Base-by-base conservation (phyloP, 2,888 invertebrate genomes). In the Pseudococcus viburni region DNA sequence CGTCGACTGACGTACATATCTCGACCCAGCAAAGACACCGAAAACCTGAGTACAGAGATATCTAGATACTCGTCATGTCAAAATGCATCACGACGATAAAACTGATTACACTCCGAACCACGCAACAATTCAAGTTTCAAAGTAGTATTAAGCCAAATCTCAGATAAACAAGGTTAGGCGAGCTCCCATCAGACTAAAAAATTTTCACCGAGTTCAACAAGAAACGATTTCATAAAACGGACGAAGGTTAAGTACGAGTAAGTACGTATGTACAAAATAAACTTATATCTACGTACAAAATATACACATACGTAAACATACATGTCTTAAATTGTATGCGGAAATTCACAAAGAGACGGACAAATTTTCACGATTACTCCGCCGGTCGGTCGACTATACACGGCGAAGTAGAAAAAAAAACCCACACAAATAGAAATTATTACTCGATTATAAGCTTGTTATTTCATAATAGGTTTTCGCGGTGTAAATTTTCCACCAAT, bases 291-390 rank as follows among this genome's bases (percentile, higher is more conserved):
- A 15, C 48, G 15, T 15, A 11, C 48, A 51, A 51, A 51, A 15
- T 51, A 51, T 12, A 51, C 48, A 51, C 48, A 4, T 51, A 51
- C 12, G 48, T 51, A 51, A 12, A 51, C 48, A 12, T 55, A 55
- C 55, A 55, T 15, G 55, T 55, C 55, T 55, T 55, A 55, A 55
- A 55, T 55, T 15, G 55, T 55, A 55, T n/a, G n/a, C 55, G 55
- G 55, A 55, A 55, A 42, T 42, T 42, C 55, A 7, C 55, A 55
- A 55, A 55, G 55, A 55, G 48, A 55, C 55, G 55, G n/a, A n/a
- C 55, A 8, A 55, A 55, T 55, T 55, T 55, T n/a, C 51, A 51
- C 51, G 51, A 51, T 12, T 51, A 51, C 3, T 51, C 12, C 12
- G 48, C 12, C 48, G 15, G 15, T 46, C 48, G 48, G 9, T 51